phyloP scores from a whole-genome alignment of 2,797 vertebrate species.

The Danio choprae region DNA sequence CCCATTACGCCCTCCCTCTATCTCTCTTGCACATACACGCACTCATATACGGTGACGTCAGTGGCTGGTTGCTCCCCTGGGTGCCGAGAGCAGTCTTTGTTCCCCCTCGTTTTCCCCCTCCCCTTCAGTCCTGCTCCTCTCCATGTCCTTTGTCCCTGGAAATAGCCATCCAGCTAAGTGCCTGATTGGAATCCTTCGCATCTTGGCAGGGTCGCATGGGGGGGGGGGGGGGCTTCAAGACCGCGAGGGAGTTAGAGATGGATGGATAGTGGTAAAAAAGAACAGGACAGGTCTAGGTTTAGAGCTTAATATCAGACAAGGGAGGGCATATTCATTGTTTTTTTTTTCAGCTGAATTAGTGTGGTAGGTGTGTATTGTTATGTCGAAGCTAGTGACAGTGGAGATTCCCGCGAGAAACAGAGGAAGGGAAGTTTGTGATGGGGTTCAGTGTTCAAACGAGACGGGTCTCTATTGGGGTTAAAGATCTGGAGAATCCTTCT shows the following conservation, averaged over 20 bases:
- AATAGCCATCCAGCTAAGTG: slow-evolving; percentile 98
- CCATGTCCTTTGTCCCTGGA: slow-evolving; percentile 95
- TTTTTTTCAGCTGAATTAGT: slow-evolving; percentile 77
- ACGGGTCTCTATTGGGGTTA: slow-evolving; percentile 75
- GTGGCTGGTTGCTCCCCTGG: slow-evolving; percentile 94
- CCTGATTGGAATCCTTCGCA: slow-evolving; percentile 94
- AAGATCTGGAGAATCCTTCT: slow-evolving; percentile 76
- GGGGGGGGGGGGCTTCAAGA: slow-evolving; percentile 66
- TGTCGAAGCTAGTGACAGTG: slow-evolving; percentile 85
- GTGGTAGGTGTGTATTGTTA: slow-evolving; percentile 87
- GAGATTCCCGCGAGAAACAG: slow-evolving; percentile 82
- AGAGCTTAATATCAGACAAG: slow-evolving; percentile 19
- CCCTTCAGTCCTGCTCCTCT: slow-evolving; percentile 83
- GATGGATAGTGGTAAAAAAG: slow-evolving; percentile 31
- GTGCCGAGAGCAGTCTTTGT: slow-evolving; percentile 84
- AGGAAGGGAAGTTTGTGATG: slow-evolving; percentile 66
- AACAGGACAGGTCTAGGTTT: slow-evolving; percentile 38
- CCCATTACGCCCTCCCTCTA: slow-evolving; percentile 69
- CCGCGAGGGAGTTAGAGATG: slow-evolving; percentile 50
- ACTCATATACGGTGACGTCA: slow-evolving; percentile 86
- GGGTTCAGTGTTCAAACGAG: slow-evolving; percentile 69
- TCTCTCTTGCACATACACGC: slow-evolving; percentile 48
- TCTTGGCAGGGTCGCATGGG: slow-evolving; percentile 72
- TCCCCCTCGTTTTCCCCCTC: slow-evolving; percentile 65
- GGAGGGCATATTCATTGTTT: slow-evolving; percentile 31